Percentiles rank a stretch among this genome's conserved stretches.
phyloP scores from a whole-genome alignment of 1,140 invertebrate genomes.

The Babylonia areolata region DNA sequence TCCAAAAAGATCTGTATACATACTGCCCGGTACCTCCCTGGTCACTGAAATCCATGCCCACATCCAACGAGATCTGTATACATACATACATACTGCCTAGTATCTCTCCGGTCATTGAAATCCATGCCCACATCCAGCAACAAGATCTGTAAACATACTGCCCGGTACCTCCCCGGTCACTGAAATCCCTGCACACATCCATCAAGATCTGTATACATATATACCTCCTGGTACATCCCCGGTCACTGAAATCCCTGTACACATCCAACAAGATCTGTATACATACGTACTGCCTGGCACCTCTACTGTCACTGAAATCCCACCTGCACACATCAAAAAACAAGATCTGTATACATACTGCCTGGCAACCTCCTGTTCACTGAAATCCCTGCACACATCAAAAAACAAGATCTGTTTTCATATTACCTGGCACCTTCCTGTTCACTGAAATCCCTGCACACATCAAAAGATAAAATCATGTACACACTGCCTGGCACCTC shows the following conservation, averaged over 20 bases:
- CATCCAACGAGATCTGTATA: no score
- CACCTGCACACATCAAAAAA: no score
- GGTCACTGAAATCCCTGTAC: slow-evolving; percentile 17
- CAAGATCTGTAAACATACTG: slow-evolving; percentile 86
- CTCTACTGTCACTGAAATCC: not conserved
- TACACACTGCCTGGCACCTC: slow-evolving; percentile 91
- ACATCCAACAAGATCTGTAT: not conserved
- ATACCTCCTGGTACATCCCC: slow-evolving; percentile 88
- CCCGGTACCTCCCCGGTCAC: slow-evolving; percentile 82
- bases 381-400: slow-evolving; percentile 46
- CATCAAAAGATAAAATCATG: not conserved
- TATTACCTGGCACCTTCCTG: slow-evolving; percentile 85
- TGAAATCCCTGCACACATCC: slow-evolving; percentile 14
- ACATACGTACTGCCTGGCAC: no score
- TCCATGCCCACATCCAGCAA: slow-evolving; percentile 75
- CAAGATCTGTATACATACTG: no score
- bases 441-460: slow-evolving; percentile 20
- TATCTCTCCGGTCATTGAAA: no score
- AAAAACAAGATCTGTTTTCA: slow-evolving; percentile 86
- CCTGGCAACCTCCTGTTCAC: no score
- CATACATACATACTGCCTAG: no score
- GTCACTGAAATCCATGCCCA: no score
- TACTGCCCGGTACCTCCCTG: no score
- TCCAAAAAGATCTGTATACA: not conserved
- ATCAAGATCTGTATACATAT: slow-evolving; percentile 75